Base-by-base conservation (phyloP, 2,888 invertebrate genomes). In the Volucella inanis region DNA sequence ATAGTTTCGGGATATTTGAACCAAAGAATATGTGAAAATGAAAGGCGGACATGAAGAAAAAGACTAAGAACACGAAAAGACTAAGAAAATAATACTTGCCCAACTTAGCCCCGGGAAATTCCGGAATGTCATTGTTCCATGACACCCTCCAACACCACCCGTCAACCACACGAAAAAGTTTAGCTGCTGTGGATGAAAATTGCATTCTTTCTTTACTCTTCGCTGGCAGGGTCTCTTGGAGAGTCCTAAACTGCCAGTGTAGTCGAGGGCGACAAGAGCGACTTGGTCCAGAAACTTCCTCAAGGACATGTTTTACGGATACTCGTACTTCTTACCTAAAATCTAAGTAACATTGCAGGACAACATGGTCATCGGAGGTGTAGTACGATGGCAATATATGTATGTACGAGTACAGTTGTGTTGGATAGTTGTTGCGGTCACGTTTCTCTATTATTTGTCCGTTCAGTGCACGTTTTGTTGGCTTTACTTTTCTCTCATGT, bases 381-480 rank as follows among this genome's bases (percentile, higher is more conserved):
- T 31, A 31, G 31, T 31, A 31, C 31, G 31, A 1, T 31, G 6
- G 31, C 31, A 6, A 31, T 31, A 31, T 22, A 22, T 2, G 18
- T 18, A 18, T 18, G 18, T 2, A 18, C 18, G 2, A 18, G 2
- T 18, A 18, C 2, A 18, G 49, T n/a, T 11, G 41, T 49, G 15
- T 61, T n/a, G 55, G 62, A 41, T n/a, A 31, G 49, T 80, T 59
- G 71, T 62, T 77, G 83, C 57, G 83, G 83, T 83, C 83, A 83
- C 78, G 83, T 83, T 78, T 57, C 74, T 79, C 74, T 47, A 68
- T 83, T 83, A 83, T 83, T 83, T 83, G 83, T 83, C 83, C 64
- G 78, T 83, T 79, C 79, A 74, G 83, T 79, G 74, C 83, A 83
- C 72, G 74, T 83, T 31, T 31, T 83, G 79, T 78, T 78, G 68